Evolutionary conservation across 2,888 invertebrate genomes (phyloP).

Genomic region (Proisotoma minuta): DNA sequence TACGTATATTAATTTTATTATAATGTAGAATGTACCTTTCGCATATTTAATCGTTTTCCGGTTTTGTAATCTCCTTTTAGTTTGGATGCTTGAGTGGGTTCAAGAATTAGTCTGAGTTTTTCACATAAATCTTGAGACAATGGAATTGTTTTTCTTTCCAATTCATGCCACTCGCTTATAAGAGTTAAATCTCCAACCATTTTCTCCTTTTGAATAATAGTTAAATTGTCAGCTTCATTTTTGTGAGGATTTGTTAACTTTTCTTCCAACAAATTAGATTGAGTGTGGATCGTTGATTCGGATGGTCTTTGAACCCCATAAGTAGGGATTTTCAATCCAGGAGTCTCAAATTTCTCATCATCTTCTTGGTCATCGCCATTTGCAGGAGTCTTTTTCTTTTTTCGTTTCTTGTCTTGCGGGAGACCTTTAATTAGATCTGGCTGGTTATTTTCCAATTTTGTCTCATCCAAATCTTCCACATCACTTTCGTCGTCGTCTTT

Average conservation of each 20-base stretch:
- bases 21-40: conserved; percentile 57
- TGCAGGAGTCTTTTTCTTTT: conserved; percentile 43
- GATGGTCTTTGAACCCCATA: conserved; percentile 62
- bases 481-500: conserved; percentile 51
- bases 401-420: conserved; percentile 38
- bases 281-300: conserved; percentile 74
- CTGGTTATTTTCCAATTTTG: conserved; percentile 21
- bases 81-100: conserved; percentile 88
- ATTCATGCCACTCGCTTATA: conserved; percentile 43
- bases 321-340: conserved; percentile 70
- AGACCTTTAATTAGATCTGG: conserved; percentile 37
- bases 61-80: conserved; percentile 93
- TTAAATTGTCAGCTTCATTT: background rate
- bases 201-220: conserved; percentile 13
- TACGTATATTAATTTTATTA: background rate
- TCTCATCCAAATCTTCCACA: conserved; percentile 49
- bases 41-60: conserved; percentile 96
- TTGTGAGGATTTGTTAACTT: background rate
- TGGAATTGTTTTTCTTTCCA: conserved; percentile 50
- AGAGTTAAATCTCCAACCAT: conserved; percentile 26
- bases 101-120: conserved; percentile 84
- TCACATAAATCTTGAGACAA: conserved; percentile 85
- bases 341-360: conserved; percentile 55
- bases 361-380: conserved; percentile 53
- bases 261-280: conserved; percentile 35